Base-by-base conservation (phyloP, 2,113 vertebrate species). In the Salvelinus sp. region DNA sequence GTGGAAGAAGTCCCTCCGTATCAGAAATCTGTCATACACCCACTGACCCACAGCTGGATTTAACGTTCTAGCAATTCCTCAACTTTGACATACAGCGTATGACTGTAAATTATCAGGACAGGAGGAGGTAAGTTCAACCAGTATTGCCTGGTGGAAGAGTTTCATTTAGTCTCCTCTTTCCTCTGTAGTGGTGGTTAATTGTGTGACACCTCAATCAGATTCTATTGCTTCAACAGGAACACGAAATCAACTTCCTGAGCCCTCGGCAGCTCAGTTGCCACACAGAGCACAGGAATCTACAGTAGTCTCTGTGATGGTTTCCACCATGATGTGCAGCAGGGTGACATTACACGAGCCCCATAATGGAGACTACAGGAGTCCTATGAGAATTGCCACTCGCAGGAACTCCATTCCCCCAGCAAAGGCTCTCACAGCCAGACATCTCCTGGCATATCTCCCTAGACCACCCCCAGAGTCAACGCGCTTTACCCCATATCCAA, bases 361-460 rank as follows among this genome's bases (percentile, higher is more conserved):
- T 16, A 84, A 75, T 25, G 50, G 73, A 62, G 77, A 78, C 22
- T 82, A 71, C 12, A 0, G 85, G 50, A 85, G 20, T 79, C n/a
- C 79, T 22, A 6, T 74, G 47, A 75, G 27, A 4, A 28, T 69
- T 0, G 80, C 91, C 65, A 86, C 93, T 38, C 76, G 93, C 63
- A 92, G 94, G 77, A 92, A 94, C 85, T 92, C 94, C 64, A 85
- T 94, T 16, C 93, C 93, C 0, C 90, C 78, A 0, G 86, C 78
- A 0, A 89, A 93, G 79, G 83, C 84, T 4, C 92, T 93, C 14
- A 91, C 87, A 0, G 92, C 92, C 16, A 93, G 93, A 88, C 92
- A 93, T 72, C 87, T 93, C 86, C 84, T 92, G 82, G 91, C 93
- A 0, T 93, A 93, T 79, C 88, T 94, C 65, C 92, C 94, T 0